A percentile compares a stretch with the other conserved stretches of the same genome.
Conservation (phyloP, 2,888 invertebrate genomes). For the Cephonodes hylas region DNA sequence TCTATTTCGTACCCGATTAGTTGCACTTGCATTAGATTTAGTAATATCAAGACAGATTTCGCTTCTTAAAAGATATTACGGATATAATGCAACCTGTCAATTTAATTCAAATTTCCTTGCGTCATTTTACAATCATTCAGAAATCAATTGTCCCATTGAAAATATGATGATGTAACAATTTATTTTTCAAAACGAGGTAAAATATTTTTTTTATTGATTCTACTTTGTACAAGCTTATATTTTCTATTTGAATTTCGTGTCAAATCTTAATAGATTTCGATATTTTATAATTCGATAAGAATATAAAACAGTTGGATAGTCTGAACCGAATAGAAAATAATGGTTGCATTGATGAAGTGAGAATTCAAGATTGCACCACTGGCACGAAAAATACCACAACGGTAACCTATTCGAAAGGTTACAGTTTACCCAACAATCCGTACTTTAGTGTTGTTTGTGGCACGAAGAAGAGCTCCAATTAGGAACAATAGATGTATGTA, state of each 20-base stretch:
- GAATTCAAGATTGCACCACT: background rate
- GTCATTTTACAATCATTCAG: background rate
- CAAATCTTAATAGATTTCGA: too few relatives aligned
- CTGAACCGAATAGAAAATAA: background rate
- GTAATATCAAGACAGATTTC: background rate
- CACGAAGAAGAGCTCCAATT: background rate
- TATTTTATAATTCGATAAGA: background rate
- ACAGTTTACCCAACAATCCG: background rate
- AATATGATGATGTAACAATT: background rate
- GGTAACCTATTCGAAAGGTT: constrained; percentile 6
- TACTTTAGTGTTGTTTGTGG: background rate
- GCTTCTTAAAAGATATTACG: background rate
- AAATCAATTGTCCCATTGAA: background rate
- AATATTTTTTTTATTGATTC: background rate
- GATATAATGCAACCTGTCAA: background rate
- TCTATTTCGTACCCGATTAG: background rate
- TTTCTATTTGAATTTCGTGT: too few relatives aligned
- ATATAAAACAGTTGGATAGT: too few relatives aligned
- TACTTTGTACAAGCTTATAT: background rate
- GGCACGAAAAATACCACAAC: background rate
- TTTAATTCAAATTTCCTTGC: background rate
- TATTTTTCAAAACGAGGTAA: background rate
- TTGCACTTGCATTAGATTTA: background rate
- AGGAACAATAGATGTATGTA: background rate
- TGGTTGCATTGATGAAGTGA: background rate